Base-by-base conservation (phyloP, 2,797 vertebrate species). In the Mormyrus hasselquistii region DNA sequence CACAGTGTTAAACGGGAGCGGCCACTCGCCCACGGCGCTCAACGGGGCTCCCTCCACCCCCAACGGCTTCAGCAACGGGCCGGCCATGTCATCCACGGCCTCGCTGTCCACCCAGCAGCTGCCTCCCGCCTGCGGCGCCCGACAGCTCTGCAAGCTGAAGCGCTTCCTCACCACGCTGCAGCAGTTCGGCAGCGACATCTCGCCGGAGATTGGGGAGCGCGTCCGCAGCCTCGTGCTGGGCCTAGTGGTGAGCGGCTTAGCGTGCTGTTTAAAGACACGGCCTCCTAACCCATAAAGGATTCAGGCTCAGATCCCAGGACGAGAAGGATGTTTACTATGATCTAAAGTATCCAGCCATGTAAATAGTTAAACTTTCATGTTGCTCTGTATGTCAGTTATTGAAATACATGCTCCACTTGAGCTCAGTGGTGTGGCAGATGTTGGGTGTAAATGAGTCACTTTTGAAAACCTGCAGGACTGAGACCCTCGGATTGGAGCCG, bases 121-220 rank as follows among this genome's bases (percentile, higher is more conserved):
- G 89, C 98, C 98, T 0, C 98, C 98, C 0, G 97, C 98, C 69
- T 99, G 98, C 0, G 98, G 98, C 0, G 98, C 98, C 0, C 97
- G 98, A 2, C 98, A 99, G 91, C 98, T 99, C 92, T 98, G 98
- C 95, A 99, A 99, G 83, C 97, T 99, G 83, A 99, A 99, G 93
- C 97, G 98, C 53, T 99, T 99, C 94, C 97, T 99, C 90, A 98
- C 98, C 91, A 98, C 98, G 0, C 94, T 99, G 94, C 98, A 98
- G 95, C 98, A 99, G 96, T 99, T 99, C 0, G 98, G 98, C 92
- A 97, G 97, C 0, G 98, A 99, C 95, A 98, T 99, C 94, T 99
- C 98, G 0, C 98, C 98, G 0, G 98, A 99, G 95, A 99, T 99
- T 0, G 98, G 98, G 90, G 98, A 98, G 92, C 96, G 98, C 0